Evolutionary conservation across 2,888 invertebrate genomes (phyloP).

Genomic region (Oligia latruncula): DNA sequence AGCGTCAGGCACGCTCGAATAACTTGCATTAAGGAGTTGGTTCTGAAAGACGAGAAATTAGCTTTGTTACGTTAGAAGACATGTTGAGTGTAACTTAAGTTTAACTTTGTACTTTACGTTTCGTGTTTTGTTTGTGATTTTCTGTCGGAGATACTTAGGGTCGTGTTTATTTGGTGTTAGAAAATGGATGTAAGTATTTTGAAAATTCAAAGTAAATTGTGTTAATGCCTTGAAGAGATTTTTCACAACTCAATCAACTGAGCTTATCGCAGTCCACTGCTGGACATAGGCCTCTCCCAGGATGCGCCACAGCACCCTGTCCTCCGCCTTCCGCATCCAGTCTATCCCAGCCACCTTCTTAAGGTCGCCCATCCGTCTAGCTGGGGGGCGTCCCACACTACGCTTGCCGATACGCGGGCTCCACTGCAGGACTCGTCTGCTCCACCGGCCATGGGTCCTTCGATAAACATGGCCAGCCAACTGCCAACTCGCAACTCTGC

Average conservation of each 20-base stretch:
- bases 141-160: not conserved
- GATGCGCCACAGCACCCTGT: not conserved
- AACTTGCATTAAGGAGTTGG: slow-evolving; percentile 4
- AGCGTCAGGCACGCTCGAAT: slow-evolving; percentile 9
- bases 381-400: not conserved
- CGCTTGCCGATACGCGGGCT: not conserved
- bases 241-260: not conserved
- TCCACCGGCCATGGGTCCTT: not conserved
- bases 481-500: not conserved
- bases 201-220: not conserved
- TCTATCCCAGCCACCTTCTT: not conserved
- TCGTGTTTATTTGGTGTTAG: slow-evolving; percentile 1
- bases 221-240: not conserved
- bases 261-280: no score
- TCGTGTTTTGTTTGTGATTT: slow-evolving; percentile 1
- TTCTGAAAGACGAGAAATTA: slow-evolving; percentile 20
- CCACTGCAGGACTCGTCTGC: not conserved
- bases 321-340: not conserved
- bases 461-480: not conserved
- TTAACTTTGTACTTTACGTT: slow-evolving; percentile 19
- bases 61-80: slow-evolving; percentile 14
- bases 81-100: slow-evolving; percentile 7
- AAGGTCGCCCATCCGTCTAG: not conserved
- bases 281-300: not conserved
- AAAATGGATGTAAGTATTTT: not conserved